Evolutionary conservation across 2,113 vertebrate species (phyloP).

Genomic region (Phylloscopus trochilus): DNA sequence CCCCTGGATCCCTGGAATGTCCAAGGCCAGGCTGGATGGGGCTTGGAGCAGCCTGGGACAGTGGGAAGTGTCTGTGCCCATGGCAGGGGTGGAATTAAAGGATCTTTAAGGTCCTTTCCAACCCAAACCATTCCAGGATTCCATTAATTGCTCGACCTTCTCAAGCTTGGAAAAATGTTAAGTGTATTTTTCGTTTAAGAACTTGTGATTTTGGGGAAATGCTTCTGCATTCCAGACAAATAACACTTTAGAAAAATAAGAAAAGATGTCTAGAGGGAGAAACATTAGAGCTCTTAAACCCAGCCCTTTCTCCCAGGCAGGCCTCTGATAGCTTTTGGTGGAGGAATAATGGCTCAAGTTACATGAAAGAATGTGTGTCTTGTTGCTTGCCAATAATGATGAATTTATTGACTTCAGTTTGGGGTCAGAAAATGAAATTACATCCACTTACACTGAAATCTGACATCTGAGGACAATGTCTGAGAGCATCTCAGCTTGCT

Average conservation of each 20-base stretch:
- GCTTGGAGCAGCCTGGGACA: accelerated
- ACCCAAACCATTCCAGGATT: not conserved
- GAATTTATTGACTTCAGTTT: constrained; percentile 31
- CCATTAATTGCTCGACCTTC: not conserved
- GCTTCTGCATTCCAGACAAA: not conserved
- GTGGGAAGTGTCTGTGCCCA: not conserved
- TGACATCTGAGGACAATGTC: not conserved
- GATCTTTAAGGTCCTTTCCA: accelerated
- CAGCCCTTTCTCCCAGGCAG: not conserved
- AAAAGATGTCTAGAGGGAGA: not conserved
- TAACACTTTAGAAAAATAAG: not conserved
- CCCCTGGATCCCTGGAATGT: not conserved
- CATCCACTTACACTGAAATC: not conserved
- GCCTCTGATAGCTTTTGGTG: not conserved
- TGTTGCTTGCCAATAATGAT: not conserved
- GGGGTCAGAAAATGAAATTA: constrained; percentile 34
- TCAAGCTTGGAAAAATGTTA: not conserved
- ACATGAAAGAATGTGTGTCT: not conserved
- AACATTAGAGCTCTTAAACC: not conserved
- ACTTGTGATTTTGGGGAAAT: not conserved
- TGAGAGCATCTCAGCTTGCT: not conserved
- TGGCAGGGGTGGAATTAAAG: no score
- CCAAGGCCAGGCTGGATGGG: not conserved
- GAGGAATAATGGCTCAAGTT: not conserved
- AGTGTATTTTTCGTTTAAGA: not conserved